These are phyloP conservation scores for Aphodius sticticus DNA, from an alignment of 2,888 invertebrate genomes.

Conservation along the genomic window DNA sequence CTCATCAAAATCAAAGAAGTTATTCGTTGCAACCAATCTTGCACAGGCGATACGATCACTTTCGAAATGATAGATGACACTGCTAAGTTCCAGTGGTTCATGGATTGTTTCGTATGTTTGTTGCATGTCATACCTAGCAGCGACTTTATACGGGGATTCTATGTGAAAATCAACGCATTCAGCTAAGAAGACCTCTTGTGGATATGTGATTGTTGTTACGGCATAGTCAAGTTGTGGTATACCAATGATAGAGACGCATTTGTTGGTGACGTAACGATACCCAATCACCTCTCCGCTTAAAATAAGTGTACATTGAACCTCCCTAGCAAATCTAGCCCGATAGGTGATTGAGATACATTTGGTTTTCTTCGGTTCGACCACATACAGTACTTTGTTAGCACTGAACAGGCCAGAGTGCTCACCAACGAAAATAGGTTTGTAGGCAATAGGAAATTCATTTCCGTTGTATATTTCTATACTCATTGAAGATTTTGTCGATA, in stretches of 20 bases:
- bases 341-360: too few species aligned
- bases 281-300: conserved; percentile 51
- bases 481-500: conserved; percentile 58
- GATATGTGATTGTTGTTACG: conserved; percentile 20
- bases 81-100: too few species aligned
- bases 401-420: conserved; percentile 48
- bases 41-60: background rate
- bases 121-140: conserved; percentile 8
- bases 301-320: conserved; percentile 44
- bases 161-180: background rate
- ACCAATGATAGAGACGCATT: conserved; percentile 48
- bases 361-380: conserved; percentile 26
- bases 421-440: conserved; percentile 49
- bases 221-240: conserved; percentile 42
- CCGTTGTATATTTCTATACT: conserved; percentile 58
- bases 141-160: background rate
- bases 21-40: background rate
- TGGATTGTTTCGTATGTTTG: background rate
- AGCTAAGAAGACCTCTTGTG: background rate
- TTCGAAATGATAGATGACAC: too few species aligned
- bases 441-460: conserved; percentile 45
- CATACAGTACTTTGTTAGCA: conserved; percentile 27
- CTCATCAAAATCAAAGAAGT: conserved; percentile 6
- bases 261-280: conserved; percentile 29
- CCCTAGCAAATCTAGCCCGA: background rate